These are phyloP conservation scores for Labeo rohita DNA, from an alignment of 2,113 vertebrate species.

Conservation along the genomic window DNA sequence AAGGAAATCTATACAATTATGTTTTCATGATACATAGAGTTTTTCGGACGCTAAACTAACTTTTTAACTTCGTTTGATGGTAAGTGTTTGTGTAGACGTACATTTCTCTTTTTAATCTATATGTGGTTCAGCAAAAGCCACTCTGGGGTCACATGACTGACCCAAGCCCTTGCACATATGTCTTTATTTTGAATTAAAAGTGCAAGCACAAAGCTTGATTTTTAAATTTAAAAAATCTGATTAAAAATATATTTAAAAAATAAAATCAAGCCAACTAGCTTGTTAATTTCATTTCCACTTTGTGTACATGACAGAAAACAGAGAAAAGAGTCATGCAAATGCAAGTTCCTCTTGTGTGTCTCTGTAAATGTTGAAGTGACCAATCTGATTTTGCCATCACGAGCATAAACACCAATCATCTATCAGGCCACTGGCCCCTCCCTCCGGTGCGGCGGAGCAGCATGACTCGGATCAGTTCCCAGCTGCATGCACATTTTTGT, in stretches of 20 bases:
- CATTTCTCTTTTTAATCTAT: slow-evolving; percentile 4
- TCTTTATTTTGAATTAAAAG: slow-evolving; percentile 81
- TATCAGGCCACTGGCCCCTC: slow-evolving; percentile 80
- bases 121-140: slow-evolving; percentile 71
- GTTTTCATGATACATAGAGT: slow-evolving; percentile 2
- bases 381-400: slow-evolving; percentile 69
- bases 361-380: slow-evolving; percentile 78
- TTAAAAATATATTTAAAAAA: slow-evolving; percentile 69
- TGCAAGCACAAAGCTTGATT: slow-evolving; percentile 96
- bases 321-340: slow-evolving; percentile 60
- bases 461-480: slow-evolving; percentile 90
- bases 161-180: neutral
- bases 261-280: neutral
- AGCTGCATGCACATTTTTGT: slow-evolving; percentile 94
- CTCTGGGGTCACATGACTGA: neutral
- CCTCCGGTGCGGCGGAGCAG: slow-evolving; percentile 81
- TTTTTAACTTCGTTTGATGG: neutral
- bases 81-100: neutral
- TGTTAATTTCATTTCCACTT: slow-evolving; percentile 69
- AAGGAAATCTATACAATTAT: neutral
- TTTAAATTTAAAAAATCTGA: slow-evolving; percentile 80
- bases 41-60: neutral
- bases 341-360: slow-evolving; percentile 75
- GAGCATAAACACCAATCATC: slow-evolving; percentile 79
- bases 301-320: slow-evolving; percentile 68